Evolutionary conservation across 2,888 invertebrate species (phyloP).

Genomic region (Agrilus biguttatus): DNA sequence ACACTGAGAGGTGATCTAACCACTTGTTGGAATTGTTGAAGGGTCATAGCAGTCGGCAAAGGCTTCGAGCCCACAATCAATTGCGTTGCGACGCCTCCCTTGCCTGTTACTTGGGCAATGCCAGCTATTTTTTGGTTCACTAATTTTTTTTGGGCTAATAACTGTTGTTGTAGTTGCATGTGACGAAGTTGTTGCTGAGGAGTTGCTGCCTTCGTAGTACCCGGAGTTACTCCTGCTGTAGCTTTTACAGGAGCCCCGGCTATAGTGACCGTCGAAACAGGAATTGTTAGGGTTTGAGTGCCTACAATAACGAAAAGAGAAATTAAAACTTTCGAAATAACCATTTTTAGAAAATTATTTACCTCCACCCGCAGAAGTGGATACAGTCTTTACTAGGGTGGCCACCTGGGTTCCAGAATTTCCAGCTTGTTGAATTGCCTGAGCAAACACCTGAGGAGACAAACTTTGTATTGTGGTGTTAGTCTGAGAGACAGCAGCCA

Average conservation of each 20-base stretch:
- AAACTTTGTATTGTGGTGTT: slow-evolving; percentile 23
- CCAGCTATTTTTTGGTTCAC: slow-evolving; percentile 47
- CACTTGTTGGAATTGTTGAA: slow-evolving; percentile 63
- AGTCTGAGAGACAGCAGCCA: slow-evolving; percentile 19
- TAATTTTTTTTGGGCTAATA: slow-evolving; percentile 40
- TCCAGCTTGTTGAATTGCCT: slow-evolving; percentile 35
- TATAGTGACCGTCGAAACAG: slow-evolving; percentile 35
- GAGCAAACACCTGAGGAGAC: slow-evolving; percentile 26
- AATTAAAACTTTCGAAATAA: slow-evolving; percentile 10
- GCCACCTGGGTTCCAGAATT: slow-evolving; percentile 41
- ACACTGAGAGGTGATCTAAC: slow-evolving; percentile 32
- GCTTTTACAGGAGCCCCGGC: slow-evolving; percentile 28
- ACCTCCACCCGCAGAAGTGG: slow-evolving; percentile 27
- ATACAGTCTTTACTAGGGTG: slow-evolving; percentile 48
- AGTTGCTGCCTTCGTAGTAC: slow-evolving; percentile 32
- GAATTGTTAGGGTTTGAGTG: slow-evolving; percentile 36
- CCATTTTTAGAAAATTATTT: slow-evolving; percentile 24
- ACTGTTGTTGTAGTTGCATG: slow-evolving; percentile 42
- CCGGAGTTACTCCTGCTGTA: slow-evolving; percentile 16
- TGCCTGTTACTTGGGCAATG: slow-evolving; percentile 34
- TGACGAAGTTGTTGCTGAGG: slow-evolving; percentile 52
- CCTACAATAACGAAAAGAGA: slow-evolving; percentile 14
- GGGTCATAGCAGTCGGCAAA: slow-evolving; percentile 47
- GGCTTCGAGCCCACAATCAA: slow-evolving; percentile 55
- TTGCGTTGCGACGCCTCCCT: slow-evolving; percentile 44